Evolutionary conservation across 2,113 vertebrate species (phyloP).

Genomic region (Todiramphus chloris): DNA sequence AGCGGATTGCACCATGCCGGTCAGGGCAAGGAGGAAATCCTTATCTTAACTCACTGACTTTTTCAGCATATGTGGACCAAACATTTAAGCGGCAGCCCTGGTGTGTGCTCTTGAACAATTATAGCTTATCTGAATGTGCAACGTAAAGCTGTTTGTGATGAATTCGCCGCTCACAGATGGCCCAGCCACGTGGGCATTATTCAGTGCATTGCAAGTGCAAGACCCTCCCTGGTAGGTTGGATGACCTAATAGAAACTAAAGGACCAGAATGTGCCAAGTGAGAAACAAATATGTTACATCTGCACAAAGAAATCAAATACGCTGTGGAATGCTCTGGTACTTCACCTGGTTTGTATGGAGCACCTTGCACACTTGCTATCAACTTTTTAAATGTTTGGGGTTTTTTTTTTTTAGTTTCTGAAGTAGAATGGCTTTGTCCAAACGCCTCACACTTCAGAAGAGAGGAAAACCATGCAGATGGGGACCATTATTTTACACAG

Average conservation of each 20-base stretch:
- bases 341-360: neutral
- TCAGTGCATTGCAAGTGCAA: neutral
- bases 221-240: neutral
- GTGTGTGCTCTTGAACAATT: neutral
- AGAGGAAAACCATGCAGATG: neutral
- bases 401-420: neutral
- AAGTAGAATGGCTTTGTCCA: neutral
- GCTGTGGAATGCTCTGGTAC: neutral
- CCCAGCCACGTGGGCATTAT: neutral
- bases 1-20: fast-evolving
- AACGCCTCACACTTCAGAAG: neutral
- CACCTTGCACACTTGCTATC: neutral
- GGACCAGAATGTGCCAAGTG: neutral
- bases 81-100: neutral
- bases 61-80: neutral
- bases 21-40: neutral
- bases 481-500: neutral
- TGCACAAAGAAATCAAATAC: neutral
- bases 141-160: neutral
- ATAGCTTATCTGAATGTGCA: neutral
- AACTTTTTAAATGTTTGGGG: too few relatives aligned
- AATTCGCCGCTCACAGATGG: neutral
- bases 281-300: neutral
- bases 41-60: neutral
- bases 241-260: neutral